Evolutionary conservation across 2,113 vertebrate genomes (phyloP).

Genomic region (Sinosuthora webbiana): DNA sequence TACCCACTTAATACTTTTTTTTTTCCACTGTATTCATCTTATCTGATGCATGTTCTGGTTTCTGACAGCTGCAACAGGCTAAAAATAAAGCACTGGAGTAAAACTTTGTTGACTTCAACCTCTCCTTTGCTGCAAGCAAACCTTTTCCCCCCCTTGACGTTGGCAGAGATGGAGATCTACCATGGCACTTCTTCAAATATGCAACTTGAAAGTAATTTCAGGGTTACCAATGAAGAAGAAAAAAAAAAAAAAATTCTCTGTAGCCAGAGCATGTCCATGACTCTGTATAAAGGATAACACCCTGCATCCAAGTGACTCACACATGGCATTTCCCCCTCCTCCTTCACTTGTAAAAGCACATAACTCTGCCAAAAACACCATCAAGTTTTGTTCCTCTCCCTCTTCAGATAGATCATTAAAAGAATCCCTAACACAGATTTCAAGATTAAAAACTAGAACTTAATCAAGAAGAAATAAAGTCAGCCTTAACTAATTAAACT

Average conservation of each 20-base stretch:
- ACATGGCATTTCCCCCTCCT: background rate
- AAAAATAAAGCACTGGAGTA: background rate
- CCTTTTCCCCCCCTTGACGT: accelerated
- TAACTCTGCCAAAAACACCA: background rate
- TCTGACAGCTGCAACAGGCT: background rate
- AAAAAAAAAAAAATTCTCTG: background rate
- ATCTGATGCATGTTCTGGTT: background rate
- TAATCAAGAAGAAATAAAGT: background rate
- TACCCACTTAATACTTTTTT: background rate
- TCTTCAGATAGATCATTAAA: background rate
- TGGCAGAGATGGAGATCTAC: background rate
- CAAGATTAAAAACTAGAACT: background rate
- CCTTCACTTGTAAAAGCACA: background rate
- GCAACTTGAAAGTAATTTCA: background rate
- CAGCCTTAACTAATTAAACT: background rate
- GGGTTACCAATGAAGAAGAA: background rate
- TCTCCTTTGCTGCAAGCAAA: background rate
- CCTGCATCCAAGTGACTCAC: background rate
- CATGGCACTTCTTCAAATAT: background rate
- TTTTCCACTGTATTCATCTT: background rate
- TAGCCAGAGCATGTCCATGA: background rate
- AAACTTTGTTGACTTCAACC: background rate
- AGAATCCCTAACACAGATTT: background rate
- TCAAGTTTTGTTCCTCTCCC: background rate
- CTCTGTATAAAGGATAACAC: background rate